A percentile compares a stretch with the other conserved stretches of the same genome.
These are phyloP conservation scores for Delphinus delphis DNA, from an alignment of 2,113 vertebrate species.

Conservation along the genomic window DNA sequence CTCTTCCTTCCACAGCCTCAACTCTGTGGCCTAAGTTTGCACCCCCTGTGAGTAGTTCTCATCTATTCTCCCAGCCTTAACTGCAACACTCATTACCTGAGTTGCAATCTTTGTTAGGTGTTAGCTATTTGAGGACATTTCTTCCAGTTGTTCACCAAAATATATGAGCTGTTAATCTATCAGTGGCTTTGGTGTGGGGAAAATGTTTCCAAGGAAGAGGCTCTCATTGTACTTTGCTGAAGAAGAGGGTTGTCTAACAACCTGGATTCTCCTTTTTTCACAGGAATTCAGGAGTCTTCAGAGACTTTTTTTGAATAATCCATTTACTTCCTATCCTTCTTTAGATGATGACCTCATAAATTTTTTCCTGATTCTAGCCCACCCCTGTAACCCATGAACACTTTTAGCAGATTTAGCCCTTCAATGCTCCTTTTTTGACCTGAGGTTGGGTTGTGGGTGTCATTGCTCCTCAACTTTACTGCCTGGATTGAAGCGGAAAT, in stretches of 20 bases:
- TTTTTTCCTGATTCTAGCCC: not conserved
- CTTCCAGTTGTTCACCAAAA: not conserved
- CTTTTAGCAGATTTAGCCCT: not conserved
- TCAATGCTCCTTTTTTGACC: not conserved
- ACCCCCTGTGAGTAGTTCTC: not conserved
- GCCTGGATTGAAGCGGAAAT: not conserved
- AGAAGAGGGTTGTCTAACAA: not conserved
- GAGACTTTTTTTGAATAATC: not conserved
- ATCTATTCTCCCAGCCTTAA: not conserved
- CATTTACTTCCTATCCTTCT: not conserved
- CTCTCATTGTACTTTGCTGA: not conserved
- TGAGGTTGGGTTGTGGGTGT: not conserved
- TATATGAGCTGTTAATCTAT: not conserved
- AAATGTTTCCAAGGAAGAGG: not conserved
- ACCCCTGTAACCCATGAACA: not conserved
- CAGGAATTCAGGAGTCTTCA: not conserved
- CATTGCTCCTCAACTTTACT: not conserved
- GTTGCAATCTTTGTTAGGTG: not conserved
- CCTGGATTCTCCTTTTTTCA: not conserved
- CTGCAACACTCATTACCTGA: not conserved
- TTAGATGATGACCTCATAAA: not conserved
- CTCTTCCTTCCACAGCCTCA: not conserved
- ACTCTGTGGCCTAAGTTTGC: not conserved
- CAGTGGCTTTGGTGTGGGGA: not conserved
- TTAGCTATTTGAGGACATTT: not conserved